These are phyloP conservation scores for Calephelis virginiensis DNA, from an alignment of 1,140 invertebrate genomes.

Conservation along the genomic window DNA sequence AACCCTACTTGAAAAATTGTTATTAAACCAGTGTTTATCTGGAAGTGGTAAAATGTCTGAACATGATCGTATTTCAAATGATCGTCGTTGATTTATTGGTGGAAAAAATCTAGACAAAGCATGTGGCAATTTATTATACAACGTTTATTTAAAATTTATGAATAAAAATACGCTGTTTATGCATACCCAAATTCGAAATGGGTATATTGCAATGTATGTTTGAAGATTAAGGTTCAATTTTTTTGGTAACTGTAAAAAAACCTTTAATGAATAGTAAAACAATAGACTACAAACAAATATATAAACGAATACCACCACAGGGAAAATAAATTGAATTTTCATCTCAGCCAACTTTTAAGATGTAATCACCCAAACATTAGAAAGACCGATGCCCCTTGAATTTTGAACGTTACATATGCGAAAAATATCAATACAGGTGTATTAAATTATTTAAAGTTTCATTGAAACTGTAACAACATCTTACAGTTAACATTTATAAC, in stretches of 20 bases:
- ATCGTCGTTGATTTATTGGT: neutral
- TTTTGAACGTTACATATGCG: neutral
- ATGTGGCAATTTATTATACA: neutral
- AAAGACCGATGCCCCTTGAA: neutral
- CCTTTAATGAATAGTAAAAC: no score
- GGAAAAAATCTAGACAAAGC: neutral
- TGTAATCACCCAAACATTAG: neutral
- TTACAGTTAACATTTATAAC: conserved; percentile 9
- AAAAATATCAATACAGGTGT: neutral
- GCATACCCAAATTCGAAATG: neutral
- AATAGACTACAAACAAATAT: neutral
- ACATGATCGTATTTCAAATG: neutral
- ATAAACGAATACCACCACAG: neutral
- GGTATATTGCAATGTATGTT: neutral
- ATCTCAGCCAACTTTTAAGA: neutral
- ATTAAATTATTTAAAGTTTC: conserved; percentile 5
- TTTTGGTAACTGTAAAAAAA: neutral
- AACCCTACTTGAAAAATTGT: neutral
- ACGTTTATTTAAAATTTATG: neutral
- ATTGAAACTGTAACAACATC: conserved; percentile 11
- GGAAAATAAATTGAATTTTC: neutral
- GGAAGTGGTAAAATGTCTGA: conserved; percentile 1
- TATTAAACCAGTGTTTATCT: neutral
- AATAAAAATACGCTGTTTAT: no score
- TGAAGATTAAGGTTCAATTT: neutral